phyloP scores from a whole-genome alignment of 2,888 invertebrate genomes.

The Lasius fuliginosus region DNA sequence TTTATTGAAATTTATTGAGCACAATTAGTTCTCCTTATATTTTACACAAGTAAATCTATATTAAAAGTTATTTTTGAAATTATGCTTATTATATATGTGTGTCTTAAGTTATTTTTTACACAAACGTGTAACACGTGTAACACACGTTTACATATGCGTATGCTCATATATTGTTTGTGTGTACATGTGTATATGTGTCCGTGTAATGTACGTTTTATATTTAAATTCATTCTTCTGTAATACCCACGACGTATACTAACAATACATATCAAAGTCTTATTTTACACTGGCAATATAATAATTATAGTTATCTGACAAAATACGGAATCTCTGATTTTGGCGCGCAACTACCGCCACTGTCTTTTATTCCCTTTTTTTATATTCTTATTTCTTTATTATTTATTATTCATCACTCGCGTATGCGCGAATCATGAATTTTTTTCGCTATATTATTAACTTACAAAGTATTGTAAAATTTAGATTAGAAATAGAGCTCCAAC shows the following conservation, averaged over 20 bases:
- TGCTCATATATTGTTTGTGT: constrained; percentile 72
- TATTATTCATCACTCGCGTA: constrained; percentile 18
- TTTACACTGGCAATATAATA: constrained; percentile 75
- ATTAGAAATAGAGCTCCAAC: constrained; percentile 45
- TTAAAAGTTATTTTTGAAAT: constrained; percentile 80
- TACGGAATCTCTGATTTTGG: constrained; percentile 76
- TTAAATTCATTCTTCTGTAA: constrained; percentile 74
- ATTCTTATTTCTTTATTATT: constrained; percentile 10
- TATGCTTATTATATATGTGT: constrained; percentile 67
- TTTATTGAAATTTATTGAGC: constrained; percentile 84
- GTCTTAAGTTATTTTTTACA: constrained; percentile 75
- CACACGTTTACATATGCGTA: constrained; percentile 74
- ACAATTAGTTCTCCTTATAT: constrained; percentile 79
- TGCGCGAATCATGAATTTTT: constrained; percentile 27
- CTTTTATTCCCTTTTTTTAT: constrained; percentile 20
- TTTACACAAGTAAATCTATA: constrained; percentile 81
- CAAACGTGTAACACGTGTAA: constrained; percentile 36
- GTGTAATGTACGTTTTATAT: constrained; percentile 72
- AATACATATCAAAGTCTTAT: constrained; percentile 77
- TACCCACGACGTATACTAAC: constrained; percentile 75
- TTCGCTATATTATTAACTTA: constrained; percentile 45
- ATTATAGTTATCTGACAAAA: constrained; percentile 78
- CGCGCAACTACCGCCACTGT: constrained; percentile 38
- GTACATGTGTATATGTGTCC: constrained; percentile 65
- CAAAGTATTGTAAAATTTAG: constrained; percentile 47